Evolutionary conservation across 2,888 invertebrate species (phyloP).

Genomic region (Arge pagana): DNA sequence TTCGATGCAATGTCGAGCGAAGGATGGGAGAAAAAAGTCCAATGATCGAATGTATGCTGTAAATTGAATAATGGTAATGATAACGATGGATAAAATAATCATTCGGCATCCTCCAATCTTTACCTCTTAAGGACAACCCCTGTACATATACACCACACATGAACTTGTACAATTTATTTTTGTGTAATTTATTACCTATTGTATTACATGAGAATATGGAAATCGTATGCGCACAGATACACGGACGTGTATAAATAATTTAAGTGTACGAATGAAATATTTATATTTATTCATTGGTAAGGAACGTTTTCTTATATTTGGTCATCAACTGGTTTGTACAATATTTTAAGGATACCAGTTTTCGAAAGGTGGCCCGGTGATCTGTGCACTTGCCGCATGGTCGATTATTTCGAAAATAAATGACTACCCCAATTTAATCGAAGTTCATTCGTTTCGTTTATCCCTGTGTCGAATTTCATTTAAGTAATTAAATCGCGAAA

Average conservation of each 20-base stretch:
- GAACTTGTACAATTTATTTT: constrained; percentile 21
- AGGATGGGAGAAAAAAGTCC: too few species aligned
- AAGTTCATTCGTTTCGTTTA: too few species aligned
- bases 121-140: constrained; percentile 11
- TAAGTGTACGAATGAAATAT: constrained; percentile 13
- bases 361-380: too few species aligned
- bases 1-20: too few species aligned
- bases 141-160: constrained; percentile 1
- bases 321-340: neutral
- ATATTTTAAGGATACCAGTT: constrained; percentile 8
- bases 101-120: neutral
- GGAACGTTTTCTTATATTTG: neutral
- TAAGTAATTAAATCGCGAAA: too few species aligned
- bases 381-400: too few species aligned
- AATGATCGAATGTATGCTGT: too few species aligned
- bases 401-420: too few species aligned
- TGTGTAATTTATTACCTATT: constrained; percentile 20
- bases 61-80: neutral
- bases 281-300: constrained; percentile 13
- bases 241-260: neutral
- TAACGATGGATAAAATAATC: neutral
- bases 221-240: too few species aligned
- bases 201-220: neutral
- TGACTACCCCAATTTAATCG: too few species aligned
- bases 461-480: too few species aligned